Evolutionary conservation across 2,888 invertebrate genomes (phyloP).

Genomic region (Rotaria sp.): DNA sequence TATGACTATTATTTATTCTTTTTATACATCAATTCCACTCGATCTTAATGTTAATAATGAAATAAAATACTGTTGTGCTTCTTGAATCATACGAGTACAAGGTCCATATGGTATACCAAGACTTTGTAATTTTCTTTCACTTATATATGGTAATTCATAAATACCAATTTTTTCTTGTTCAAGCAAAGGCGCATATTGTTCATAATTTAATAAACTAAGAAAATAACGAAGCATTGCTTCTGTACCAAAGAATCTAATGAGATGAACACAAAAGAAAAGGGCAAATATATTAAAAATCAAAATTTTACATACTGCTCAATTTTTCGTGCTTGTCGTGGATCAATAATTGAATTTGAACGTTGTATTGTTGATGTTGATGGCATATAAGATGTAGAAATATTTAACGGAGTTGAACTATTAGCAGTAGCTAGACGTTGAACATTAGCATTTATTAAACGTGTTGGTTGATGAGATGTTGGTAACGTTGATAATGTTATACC

Average conservation of each 20-base stretch:
- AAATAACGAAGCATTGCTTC: constrained; percentile 29
- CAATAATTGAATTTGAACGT: constrained; percentile 21
- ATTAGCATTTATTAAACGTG: not conserved
- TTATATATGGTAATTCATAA: constrained; percentile 79
- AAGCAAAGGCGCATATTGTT: constrained; percentile 78
- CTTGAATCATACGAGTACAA: constrained; percentile 66
- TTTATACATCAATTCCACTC: constrained; percentile 28
- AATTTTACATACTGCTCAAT: not conserved
- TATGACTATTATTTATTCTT: not conserved
- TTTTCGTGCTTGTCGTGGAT: constrained; percentile 27
- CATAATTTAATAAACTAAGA: constrained; percentile 43
- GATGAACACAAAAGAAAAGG: not conserved
- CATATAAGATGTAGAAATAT: not conserved
- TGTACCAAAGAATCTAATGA: not conserved
- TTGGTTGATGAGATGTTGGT: not conserved
- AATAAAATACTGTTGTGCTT: constrained; percentile 29
- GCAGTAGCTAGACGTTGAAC: not conserved
- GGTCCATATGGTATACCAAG: constrained; percentile 85
- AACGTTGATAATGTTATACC: not conserved
- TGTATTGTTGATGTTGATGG: not conserved
- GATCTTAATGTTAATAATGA: constrained; percentile 27
- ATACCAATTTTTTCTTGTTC: constrained; percentile 75
- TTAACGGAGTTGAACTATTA: not conserved
- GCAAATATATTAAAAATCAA: too few species aligned
- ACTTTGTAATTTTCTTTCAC: constrained; percentile 75